These are phyloP conservation scores for Elaphurus davidianus DNA, from an alignment of 2,113 vertebrate species.

Conservation along the genomic window DNA sequence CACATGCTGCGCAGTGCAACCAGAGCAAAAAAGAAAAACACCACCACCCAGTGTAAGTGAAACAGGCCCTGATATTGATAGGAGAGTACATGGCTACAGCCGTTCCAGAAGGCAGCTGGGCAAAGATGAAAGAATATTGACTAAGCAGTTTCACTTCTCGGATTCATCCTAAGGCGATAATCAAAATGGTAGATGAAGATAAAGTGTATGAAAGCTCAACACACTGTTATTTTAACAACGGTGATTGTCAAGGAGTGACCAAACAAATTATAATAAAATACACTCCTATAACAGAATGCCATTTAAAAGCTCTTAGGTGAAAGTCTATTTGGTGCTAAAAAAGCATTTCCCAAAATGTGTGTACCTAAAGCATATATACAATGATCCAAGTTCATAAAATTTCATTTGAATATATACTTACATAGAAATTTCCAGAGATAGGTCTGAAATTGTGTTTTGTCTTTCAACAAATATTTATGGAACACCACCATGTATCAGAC, in stretches of 20 bases:
- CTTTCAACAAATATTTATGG: not conserved
- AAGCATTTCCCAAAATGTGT: not conserved
- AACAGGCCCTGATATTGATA: not conserved
- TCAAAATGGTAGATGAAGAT: not conserved
- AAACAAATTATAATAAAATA: not conserved
- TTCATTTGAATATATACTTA: not conserved
- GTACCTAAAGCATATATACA: not conserved
- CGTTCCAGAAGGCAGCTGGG: not conserved
- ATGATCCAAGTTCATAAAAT: not conserved
- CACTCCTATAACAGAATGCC: not conserved
- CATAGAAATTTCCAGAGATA: not conserved
- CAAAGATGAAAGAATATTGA: not conserved
- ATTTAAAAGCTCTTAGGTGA: not conserved
- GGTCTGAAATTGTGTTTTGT: not conserved
- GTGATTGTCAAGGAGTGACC: not conserved
- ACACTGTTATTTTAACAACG: not conserved
- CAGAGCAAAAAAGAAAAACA: not conserved
- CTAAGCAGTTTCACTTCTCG: not conserved
- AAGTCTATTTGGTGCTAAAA: not conserved
- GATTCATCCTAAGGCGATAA: not conserved
- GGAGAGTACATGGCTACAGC: not conserved
- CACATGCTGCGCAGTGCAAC: not conserved
- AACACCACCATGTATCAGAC: not conserved
- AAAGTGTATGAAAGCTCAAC: not conserved
- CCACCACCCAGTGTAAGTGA: not conserved